Evolutionary conservation across 2,113 vertebrate genomes (phyloP).

Genomic region (Atlantisia rogersi): DNA sequence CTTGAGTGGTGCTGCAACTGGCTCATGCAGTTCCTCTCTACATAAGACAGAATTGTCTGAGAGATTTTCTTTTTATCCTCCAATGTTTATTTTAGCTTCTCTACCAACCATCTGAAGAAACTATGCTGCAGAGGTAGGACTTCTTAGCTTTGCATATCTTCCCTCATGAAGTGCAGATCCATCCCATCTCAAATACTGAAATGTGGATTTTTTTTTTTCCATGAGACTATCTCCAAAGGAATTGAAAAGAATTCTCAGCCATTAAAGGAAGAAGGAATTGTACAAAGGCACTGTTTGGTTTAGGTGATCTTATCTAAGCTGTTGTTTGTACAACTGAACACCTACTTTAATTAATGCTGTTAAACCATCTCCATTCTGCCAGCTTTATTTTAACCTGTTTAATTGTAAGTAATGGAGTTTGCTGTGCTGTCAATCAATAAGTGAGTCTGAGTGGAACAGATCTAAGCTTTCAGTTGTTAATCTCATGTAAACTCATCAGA

Average conservation of each 20-base stretch:
- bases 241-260: neutral
- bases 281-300: neutral
- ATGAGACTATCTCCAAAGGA: neutral
- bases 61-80: neutral
- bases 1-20: neutral
- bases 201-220: neutral
- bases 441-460: neutral
- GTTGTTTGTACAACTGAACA: neutral
- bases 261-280: neutral
- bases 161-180: neutral
- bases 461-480: neutral
- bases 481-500: neutral
- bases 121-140: neutral
- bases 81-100: neutral
- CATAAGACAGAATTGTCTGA: neutral
- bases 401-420: neutral
- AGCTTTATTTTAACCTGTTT: neutral
- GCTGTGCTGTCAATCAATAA: neutral
- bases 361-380: neutral
- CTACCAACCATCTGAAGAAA: neutral
- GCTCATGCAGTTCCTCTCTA: neutral
- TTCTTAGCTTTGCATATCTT: neutral
- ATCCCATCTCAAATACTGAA: neutral
- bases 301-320: neutral
- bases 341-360: neutral